phyloP scores from a whole-genome alignment of 2,888 invertebrate genomes.

The Drosophila recens region DNA sequence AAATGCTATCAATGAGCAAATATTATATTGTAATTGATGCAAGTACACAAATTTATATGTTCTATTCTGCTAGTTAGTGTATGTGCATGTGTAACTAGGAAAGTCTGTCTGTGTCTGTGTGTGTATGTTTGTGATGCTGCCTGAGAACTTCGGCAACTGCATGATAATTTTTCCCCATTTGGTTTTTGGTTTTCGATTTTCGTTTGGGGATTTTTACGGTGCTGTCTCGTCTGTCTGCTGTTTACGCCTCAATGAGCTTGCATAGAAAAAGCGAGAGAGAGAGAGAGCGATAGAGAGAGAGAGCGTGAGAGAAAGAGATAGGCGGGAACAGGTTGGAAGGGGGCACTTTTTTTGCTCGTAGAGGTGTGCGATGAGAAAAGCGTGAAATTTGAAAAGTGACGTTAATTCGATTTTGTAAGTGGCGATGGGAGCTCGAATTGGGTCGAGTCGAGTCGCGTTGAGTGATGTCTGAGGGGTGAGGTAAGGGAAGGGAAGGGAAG shows the following conservation, averaged over 20 bases:
- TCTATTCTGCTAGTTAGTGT: constrained; percentile 1
- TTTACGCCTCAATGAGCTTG: constrained; percentile 57
- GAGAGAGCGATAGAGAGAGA: too few species aligned
- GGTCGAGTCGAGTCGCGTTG: constrained; percentile 20
- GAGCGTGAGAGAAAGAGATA: too few species aligned
- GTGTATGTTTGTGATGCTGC: neutral
- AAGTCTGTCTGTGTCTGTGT: neutral
- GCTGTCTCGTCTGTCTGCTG: constrained; percentile 31
- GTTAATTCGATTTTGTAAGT: constrained; percentile 69
- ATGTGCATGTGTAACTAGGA: neutral
- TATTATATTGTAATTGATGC: constrained; percentile 18
- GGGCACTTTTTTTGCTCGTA: neutral
- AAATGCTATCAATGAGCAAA: constrained; percentile 8
- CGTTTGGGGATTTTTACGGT: constrained; percentile 34
- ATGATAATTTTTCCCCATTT: constrained; percentile 22
- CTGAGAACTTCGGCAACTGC: constrained; percentile 19
- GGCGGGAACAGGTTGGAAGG: neutral
- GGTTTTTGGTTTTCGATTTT: constrained; percentile 51
- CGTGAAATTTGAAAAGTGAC: constrained; percentile 75
- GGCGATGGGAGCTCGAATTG: constrained; percentile 18
- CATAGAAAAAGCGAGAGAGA: constrained; percentile 1
- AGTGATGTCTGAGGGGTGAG: constrained; percentile 18
- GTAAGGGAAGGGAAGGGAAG: neutral
- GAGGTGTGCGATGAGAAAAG: constrained; percentile 49
- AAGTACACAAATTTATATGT: constrained; percentile 5